Evolutionary conservation across 2,888 invertebrate species (phyloP), one percentile per base, ranked within the genome.

Genomic region (Spodoptera littoralis): DNA sequence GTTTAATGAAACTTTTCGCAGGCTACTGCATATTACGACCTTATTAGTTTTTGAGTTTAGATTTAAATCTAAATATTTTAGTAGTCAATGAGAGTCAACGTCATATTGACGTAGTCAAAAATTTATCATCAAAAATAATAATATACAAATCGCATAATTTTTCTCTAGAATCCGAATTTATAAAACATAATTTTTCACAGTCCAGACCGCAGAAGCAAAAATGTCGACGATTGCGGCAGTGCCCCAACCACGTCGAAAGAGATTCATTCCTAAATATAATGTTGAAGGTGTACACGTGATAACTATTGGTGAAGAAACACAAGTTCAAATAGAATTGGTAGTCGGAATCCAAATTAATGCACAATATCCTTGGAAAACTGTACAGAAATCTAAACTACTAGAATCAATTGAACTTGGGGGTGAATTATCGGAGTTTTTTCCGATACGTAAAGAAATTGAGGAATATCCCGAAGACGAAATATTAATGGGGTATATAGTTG

Each of bases 361-460:
- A 18, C 97, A 97, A 84, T 96, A 95, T 80, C 97, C 97, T 0
- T 97, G 97, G 97, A 96, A 96, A 67, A 93, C 92, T 65, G 90
- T 97, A 0, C 91, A 90, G 22, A 97, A 96, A 85, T 95, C 95
- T 42, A 90, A 95, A 49, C 90, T 97, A 1, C 91, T 95, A 54
- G 96, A 97, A 77, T 93, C 95, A 57, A 92, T 97, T 52, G 96
- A 96, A 3, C 70, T 95, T 0, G 93, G 96, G 48, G 95, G 95
- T 13, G 95, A 95, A 68, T 69, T 91, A 1, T 94, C 95, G 0
- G 95, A 95, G 61, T 90, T 95, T 41, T 90, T 85, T 24, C 73
- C 85, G 1, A 61, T 95, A 6, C 88, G 85, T 64, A 87, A 91
- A 13, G 82, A 90, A 18, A 83, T 96, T 55, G 87, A 91, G 60